phyloP scores from a whole-genome alignment of 2,888 invertebrate species.

The Cancer borealis region DNA sequence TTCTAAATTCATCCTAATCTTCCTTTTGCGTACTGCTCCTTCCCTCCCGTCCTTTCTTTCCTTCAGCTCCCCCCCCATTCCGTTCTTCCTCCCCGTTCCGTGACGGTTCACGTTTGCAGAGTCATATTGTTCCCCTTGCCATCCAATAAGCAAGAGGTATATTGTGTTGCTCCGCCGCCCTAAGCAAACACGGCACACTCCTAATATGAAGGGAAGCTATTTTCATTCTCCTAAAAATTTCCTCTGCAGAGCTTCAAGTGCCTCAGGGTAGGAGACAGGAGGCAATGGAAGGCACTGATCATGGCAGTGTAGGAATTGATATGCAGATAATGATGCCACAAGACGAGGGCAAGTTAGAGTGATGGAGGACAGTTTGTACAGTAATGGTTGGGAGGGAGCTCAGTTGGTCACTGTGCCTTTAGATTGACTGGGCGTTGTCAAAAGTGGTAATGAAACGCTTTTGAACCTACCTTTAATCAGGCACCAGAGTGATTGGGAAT shows the following conservation, averaged over 20 bases:
- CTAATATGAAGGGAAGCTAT: slow-evolving; percentile 11
- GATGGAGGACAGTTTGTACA: no score
- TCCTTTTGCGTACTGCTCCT: no score
- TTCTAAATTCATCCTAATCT: no score
- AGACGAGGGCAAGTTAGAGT: not conserved
- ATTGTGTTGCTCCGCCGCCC: not conserved
- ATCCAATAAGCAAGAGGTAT: not conserved
- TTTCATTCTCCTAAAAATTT: slow-evolving; percentile 1
- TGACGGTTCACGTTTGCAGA: not conserved
- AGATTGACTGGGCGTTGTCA: no score
- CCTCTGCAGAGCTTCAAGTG: not conserved
- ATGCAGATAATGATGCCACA: not conserved
- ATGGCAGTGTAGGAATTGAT: not conserved
- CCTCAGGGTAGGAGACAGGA: not conserved
- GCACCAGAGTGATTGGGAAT: no score
- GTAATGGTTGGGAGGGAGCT: no score
- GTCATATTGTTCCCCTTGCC: not conserved
- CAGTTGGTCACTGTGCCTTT: no score
- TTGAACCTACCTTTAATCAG: no score
- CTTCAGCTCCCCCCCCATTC: no score
- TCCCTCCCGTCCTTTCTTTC: no score
- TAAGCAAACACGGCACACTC: slow-evolving; percentile 20
- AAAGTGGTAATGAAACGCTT: no score
- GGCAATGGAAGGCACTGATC: not conserved
- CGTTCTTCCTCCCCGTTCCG: not conserved